phyloP scores from a whole-genome alignment of 2,113 vertebrate genomes.

The Centropus bengalensis region DNA sequence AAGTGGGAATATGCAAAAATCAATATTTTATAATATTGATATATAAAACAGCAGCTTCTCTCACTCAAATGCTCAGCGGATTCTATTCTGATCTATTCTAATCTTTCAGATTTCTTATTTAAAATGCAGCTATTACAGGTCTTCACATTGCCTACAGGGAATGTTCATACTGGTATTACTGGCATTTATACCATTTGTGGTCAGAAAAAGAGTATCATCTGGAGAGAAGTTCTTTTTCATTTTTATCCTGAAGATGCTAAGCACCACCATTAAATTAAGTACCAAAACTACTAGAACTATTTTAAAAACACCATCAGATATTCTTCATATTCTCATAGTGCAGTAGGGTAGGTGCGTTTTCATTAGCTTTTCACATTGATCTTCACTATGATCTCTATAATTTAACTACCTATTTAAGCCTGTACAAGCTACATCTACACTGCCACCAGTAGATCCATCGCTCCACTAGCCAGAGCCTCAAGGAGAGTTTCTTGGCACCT shows the following conservation, averaged over 20 bases:
- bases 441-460: accelerated
- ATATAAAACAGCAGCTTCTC: neutral
- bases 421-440: neutral
- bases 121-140: neutral
- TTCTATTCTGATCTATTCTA: neutral
- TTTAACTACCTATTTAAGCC: neutral
- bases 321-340: neutral
- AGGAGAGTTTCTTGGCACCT: neutral
- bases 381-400: neutral
- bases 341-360: neutral
- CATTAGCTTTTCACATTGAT: neutral
- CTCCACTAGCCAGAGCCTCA: neutral
- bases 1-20: neutral
- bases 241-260: neutral
- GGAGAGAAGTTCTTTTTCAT: neutral
- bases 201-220: neutral
- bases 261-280: neutral
- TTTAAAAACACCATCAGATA: neutral
- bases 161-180: neutral
- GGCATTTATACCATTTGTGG: neutral
- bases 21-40: neutral
- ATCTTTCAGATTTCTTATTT: neutral
- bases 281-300: neutral
- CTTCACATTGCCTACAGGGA: neutral
- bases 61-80: neutral